Percentiles rank a stretch among this genome's conserved stretches.
These are phyloP conservation scores for Linnaemya vulpina DNA, from an alignment of 2,888 invertebrate genomes.

Conservation along the genomic window DNA sequence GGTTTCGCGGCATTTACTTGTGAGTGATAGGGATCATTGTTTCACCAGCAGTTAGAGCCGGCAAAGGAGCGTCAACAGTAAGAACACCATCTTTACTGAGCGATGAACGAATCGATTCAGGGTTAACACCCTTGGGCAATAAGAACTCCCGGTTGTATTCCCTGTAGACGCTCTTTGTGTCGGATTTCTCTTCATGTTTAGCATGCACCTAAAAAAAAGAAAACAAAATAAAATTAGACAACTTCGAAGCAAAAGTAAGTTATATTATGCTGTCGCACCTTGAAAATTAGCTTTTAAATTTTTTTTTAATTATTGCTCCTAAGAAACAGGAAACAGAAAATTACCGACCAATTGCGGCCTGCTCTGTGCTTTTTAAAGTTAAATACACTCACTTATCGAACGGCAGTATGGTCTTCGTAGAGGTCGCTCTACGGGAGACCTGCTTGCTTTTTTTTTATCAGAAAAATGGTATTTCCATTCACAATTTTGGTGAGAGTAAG, in stretches of 20 bases:
- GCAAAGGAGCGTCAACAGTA: slow-evolving; percentile 98
- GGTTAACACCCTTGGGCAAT: slow-evolving; percentile 97
- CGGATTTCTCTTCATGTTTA: slow-evolving; percentile 98
- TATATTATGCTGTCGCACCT: too few relatives aligned
- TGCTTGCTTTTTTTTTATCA: too few relatives aligned
- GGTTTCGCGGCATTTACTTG: slow-evolving; percentile 75
- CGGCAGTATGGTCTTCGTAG: too few relatives aligned
- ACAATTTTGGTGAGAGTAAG: too few relatives aligned
- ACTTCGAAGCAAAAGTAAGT: neutral
- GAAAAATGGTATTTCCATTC: too few relatives aligned
- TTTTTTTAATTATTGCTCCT: too few relatives aligned
- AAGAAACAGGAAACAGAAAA: too few relatives aligned
- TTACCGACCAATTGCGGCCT: too few relatives aligned
- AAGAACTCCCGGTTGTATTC: slow-evolving; percentile 99
- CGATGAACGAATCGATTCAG: slow-evolving; percentile 97
- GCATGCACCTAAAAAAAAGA: slow-evolving; percentile 92
- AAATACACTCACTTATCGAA: too few relatives aligned
- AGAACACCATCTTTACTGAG: slow-evolving; percentile 98
- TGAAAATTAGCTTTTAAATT: too few relatives aligned
- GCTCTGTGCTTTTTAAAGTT: too few relatives aligned
- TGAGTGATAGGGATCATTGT: slow-evolving; percentile 83
- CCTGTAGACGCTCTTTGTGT: slow-evolving; percentile 97
- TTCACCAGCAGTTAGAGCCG: slow-evolving; percentile 85
- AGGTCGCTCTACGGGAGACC: too few relatives aligned
- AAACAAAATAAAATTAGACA: neutral